Base-by-base conservation (phyloP, 2,888 invertebrate species). In the Cheilosia grossa region DNA sequence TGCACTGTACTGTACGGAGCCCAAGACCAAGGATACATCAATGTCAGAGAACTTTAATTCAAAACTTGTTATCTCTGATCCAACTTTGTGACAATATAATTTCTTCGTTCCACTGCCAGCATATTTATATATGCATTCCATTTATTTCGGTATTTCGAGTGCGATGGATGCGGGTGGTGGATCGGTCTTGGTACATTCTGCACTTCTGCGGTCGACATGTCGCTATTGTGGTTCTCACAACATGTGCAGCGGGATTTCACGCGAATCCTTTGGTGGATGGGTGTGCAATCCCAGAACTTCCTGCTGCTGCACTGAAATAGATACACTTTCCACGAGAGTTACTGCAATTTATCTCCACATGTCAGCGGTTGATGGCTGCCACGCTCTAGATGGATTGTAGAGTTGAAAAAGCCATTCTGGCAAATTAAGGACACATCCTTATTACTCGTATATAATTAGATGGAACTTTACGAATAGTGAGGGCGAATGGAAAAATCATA, bases 81-180 rank as follows among this genome's bases (percentile, higher is more conserved):
- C 47, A 80, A 80, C 73, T 80, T 67, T 80, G 53, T 53, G 66
- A 73, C 59, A 61, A 74, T 67, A 66, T 67, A 67, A 80, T 74
- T 67, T 79, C 53, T 59, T 59, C 42, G 30, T 72, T 79, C 30
- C 47, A 19, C 59, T 70, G 44, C 37, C 42, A 27, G 53, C 59
- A 66, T 47, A 64, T 74, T 49, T n/a, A n/a, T 10, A 49, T 21
- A 10, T 64, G 15, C 42, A 64, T 64, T 59, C 21, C 40, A 37
- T 58, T 58, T n/a, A 47, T 67, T 27, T 67, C 10, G 13, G 37
- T 66, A 63, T 27, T 30, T 17, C 4, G 24, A 42, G n/a, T 44
- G 13, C 6, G 13, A 10, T n/a, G 4, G 17, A 17, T 33, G 17
- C 40, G 19, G 51, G 24, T 27, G 1, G 27, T 27, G 27, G 27